These are phyloP conservation scores for Tricholaema leucomelas DNA, from an alignment of 2,113 vertebrate species.

Conservation along the genomic window DNA sequence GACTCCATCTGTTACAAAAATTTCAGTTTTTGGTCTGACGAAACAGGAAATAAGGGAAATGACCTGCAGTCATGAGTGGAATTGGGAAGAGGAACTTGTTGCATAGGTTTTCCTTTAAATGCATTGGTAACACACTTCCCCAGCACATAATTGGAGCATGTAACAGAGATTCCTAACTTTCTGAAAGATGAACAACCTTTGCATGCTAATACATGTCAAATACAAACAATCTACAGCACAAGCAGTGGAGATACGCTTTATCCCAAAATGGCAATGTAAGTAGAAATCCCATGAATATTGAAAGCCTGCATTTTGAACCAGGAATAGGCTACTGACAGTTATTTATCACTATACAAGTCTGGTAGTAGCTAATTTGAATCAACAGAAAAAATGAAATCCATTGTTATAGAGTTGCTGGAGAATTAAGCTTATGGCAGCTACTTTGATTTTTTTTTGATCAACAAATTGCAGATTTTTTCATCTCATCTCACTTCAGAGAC, in stretches of 20 bases:
- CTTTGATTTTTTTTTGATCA: neutral
- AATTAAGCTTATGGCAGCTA: neutral
- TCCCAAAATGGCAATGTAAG: neutral
- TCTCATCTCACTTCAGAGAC: neutral
- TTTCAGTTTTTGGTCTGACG: neutral
- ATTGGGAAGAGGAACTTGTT: neutral
- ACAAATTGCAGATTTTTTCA: neutral
- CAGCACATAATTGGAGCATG: neutral
- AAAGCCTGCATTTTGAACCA: neutral
- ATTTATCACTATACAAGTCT: neutral
- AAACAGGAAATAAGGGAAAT: neutral
- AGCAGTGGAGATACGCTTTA: neutral
- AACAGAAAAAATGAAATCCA: neutral
- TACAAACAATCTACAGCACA: neutral
- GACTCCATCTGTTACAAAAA: neutral
- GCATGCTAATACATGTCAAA: neutral
- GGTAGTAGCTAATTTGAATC: neutral
- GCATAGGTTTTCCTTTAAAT: neutral
- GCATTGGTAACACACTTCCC: neutral
- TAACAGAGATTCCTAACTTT: neutral
- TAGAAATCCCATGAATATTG: neutral
- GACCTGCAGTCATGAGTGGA: neutral
- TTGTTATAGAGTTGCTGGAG: neutral
- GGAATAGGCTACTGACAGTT: neutral
- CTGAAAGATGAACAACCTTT: neutral